Conservation (phyloP, 2,113 vertebrate species). For the Nothoprocta pentlandii region DNA sequence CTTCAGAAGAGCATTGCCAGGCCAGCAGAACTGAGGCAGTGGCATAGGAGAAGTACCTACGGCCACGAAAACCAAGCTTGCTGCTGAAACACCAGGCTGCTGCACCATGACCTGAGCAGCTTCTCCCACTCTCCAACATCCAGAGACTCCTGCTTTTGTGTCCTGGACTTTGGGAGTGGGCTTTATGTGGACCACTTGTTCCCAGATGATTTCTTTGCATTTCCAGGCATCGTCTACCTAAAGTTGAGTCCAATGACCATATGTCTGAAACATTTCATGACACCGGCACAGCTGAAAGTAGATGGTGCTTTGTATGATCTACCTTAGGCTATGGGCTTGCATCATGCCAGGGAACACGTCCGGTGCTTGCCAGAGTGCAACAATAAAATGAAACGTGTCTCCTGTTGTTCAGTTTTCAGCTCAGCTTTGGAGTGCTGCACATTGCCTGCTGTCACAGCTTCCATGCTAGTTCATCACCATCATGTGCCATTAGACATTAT, state of each 20-base stretch:
- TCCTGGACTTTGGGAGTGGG: not conserved
- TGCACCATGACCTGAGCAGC: not conserved
- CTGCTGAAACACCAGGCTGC: rapidly evolving
- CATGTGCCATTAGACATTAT: not conserved
- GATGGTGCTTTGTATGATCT: not conserved
- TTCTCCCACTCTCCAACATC: not conserved
- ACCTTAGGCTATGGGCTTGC: not conserved
- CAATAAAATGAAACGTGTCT: not conserved
- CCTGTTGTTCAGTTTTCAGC: not conserved
- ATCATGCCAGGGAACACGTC: conserved; percentile 27
- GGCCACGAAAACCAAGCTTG: not conserved
- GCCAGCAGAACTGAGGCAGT: too few relatives aligned
- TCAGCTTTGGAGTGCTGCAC: not conserved
- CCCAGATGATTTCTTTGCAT: not conserved
- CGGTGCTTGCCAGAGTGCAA: not conserved
- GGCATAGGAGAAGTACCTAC: too few relatives aligned
- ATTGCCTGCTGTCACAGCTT: not conserved
- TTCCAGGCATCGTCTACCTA: conserved; percentile 11
- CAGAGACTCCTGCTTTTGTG: not conserved
- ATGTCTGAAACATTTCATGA: conserved; percentile 70
- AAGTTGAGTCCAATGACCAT: conserved; percentile 47
- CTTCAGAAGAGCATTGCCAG: too few relatives aligned
- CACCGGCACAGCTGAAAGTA: conserved; percentile 72
- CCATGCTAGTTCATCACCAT: not conserved
- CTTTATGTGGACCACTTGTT: not conserved